Conservation (phyloP, 2,797 vertebrate genomes). For the Myotis findleyi region DNA sequence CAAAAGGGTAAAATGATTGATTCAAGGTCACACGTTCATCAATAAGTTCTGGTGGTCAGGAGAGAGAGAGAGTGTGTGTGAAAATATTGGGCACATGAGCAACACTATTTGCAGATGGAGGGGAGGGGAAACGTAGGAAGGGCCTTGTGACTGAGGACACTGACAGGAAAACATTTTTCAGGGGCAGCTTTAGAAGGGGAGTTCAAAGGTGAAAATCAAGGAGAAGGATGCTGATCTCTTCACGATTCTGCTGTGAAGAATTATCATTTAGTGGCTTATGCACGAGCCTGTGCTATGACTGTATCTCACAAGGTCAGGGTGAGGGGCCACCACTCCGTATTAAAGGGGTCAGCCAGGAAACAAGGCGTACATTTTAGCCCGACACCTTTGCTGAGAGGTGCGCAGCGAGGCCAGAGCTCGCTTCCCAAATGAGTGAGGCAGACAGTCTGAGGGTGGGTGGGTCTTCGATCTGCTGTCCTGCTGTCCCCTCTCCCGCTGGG, state of each 20-base stretch:
- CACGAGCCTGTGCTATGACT: not conserved
- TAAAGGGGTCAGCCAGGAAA: not conserved
- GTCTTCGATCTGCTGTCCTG: not conserved
- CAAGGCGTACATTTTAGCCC: not conserved
- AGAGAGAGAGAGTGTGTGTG: not conserved
- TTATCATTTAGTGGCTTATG: not conserved
- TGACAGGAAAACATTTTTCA: not conserved
- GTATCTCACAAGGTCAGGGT: not conserved
- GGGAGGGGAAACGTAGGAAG: not conserved
- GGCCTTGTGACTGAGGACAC: fast-evolving
- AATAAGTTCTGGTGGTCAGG: not conserved
- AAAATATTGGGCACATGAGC: not conserved
- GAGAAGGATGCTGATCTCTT: not conserved
- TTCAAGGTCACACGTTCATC: not conserved
- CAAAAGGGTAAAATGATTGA: not conserved
- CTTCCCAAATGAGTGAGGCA: not conserved
- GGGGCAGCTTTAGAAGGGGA: not conserved
- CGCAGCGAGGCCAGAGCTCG: not conserved
- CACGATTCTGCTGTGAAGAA: not conserved
- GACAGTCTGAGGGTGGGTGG: no score
- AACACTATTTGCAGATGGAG: not conserved
- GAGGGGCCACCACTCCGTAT: not conserved
- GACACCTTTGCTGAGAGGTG: not conserved
- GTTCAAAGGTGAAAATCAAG: not conserved
- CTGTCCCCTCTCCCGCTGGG: not conserved